Conservation (phyloP, 2,113 vertebrate species). For the Myanophis thanlyinensis region DNA sequence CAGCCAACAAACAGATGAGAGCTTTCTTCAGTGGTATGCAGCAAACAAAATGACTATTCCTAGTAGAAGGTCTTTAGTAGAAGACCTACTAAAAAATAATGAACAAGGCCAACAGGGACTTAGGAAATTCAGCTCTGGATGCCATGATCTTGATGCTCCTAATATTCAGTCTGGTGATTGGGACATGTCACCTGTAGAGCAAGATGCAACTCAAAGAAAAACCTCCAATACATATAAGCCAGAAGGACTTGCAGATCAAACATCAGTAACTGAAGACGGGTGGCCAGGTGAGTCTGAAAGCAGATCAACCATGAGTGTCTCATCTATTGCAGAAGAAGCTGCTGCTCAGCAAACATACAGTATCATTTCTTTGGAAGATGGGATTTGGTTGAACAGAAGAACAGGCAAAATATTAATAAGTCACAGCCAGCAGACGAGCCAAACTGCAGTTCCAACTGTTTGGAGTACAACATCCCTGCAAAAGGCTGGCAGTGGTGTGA, state of each 20-base stretch:
- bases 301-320: rapidly evolving
- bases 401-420: constrained; percentile 10
- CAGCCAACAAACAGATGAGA: constrained; percentile 22
- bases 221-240: too few species aligned
- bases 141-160: too few species aligned
- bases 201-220: not conserved
- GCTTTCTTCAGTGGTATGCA: constrained; percentile 4
- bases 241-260: rapidly evolving
- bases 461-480: not conserved
- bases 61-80: too few species aligned
- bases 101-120: too few species aligned
- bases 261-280: not conserved
- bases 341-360: constrained; percentile 5
- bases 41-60: not conserved
- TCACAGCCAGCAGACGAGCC: constrained; percentile 2
- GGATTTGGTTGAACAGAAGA: constrained; percentile 22
- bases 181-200: not conserved
- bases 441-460: not conserved
- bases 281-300: not conserved
- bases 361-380: constrained; percentile 6
- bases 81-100: not conserved
- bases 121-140: not conserved
- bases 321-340: not conserved
- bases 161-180: not conserved
- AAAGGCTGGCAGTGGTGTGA: not conserved